Base-by-base conservation (phyloP, 92 coral and sea anemone species). In the Scolanthus callimorphus region DNA sequence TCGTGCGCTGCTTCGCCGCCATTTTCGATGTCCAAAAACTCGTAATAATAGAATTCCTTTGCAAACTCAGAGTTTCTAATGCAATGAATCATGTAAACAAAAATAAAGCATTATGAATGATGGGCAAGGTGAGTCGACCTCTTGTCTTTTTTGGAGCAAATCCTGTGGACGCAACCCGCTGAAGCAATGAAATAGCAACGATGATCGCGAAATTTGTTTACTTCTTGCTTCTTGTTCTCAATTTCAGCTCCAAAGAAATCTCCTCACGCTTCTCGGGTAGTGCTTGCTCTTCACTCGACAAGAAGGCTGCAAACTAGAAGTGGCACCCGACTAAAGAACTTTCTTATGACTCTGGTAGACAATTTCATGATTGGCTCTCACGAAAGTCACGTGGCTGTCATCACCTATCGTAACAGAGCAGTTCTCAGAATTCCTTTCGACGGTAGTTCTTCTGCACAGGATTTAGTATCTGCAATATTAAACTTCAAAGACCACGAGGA, bases 171-270 rank as follows among this genome's bases (percentile, higher is more conserved):
- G n/a, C n/a, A n/a, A n/a, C n/a, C n/a, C n/a, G n/a, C n/a, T n/a
- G n/a, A n/a, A n/a, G n/a, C n/a, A n/a, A n/a, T n/a, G n/a, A n/a
- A n/a, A n/a, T n/a, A n/a, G n/a, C n/a, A n/a, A n/a, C n/a, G n/a
- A n/a, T n/a, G n/a, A n/a, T n/a, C n/a, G n/a, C n/a, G n/a, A n/a
- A n/a, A n/a, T n/a, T n/a, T n/a, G n/a, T n/a, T n/a, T n/a, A n/a
- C n/a, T n/a, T n/a, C n/a, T n/a, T n/a, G n/a, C n/a, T n/a, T n/a
- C n/a, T n/a, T n/a, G n/a, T n/a, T n/a, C n/a, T n/a, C n/a, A n/a
- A n/a, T 29, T 55, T 9, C 60, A 55, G 60, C 60, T 29, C 60
- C 60, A 17, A 25, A n/a, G 39, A 55, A 26, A 29, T 55, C 37
- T 10, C n/a, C 34, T 12, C 12, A 29, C 39, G n/a, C n/a, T n/a